A percentile compares a stretch with the other conserved stretches of the same genome.
Conservation (phyloP, 2,113 vertebrate genomes). For the Zosterops borbonicus region DNA sequence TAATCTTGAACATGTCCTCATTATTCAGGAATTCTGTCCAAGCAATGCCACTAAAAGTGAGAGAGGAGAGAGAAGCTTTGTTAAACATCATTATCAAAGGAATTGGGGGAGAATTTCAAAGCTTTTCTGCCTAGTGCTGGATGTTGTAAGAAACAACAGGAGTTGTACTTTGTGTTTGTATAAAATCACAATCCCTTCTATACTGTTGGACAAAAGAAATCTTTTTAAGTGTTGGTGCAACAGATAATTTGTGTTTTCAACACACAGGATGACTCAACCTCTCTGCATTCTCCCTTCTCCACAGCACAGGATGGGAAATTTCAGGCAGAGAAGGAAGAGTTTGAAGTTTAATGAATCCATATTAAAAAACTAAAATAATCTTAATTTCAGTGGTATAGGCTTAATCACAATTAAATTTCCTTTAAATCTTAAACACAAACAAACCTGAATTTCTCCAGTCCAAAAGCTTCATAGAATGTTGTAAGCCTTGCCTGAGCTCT, state of each 20-base stretch:
- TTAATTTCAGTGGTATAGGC: neutral
- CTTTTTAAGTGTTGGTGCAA: neutral
- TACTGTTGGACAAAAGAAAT: neutral
- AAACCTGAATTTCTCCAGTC: slow-evolving; percentile 88
- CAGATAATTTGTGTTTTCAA: neutral
- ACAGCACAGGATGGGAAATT: neutral
- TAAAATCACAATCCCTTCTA: neutral
- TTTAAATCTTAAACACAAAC: neutral
- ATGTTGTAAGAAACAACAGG: neutral
- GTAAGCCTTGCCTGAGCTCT: slow-evolving; percentile 87
- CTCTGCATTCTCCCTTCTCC: neutral
- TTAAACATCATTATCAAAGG: neutral
- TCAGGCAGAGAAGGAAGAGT: neutral
- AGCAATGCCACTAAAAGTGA: slow-evolving; percentile 78
- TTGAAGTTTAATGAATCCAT: neutral
- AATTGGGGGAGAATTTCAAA: neutral
- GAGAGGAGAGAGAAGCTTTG: neutral
- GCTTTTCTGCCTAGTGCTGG: neutral
- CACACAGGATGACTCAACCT: neutral
- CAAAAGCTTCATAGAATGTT: slow-evolving; percentile 89
- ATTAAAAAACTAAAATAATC: neutral
- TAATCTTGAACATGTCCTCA: slow-evolving; percentile 79
- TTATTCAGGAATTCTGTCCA: slow-evolving; percentile 94
- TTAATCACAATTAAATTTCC: neutral
- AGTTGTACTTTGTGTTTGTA: neutral